A percentile compares a stretch with the other conserved stretches of the same genome.
Conservation (phyloP, 2,888 invertebrate genomes). For the Oscheius sp. region DNA sequence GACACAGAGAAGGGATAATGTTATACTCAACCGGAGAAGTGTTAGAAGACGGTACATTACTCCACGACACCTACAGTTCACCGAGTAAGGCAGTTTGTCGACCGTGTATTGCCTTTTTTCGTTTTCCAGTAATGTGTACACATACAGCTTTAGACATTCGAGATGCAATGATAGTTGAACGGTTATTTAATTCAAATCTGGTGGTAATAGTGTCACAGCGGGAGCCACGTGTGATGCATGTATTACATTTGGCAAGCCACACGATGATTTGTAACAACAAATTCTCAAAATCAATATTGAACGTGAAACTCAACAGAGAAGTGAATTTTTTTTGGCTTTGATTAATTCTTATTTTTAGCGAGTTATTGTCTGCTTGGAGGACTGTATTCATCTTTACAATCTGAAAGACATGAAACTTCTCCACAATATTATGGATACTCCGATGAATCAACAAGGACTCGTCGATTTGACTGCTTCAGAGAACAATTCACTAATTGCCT, state of each 20-base stretch:
- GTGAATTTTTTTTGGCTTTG: slow-evolving; percentile 77
- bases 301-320: slow-evolving; percentile 92
- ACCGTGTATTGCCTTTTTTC: not conserved
- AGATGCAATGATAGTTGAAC: slow-evolving; percentile 80
- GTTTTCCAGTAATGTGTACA: not conserved
- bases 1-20: slow-evolving; percentile 89
- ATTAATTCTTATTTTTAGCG: slow-evolving; percentile 78
- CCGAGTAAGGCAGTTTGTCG: slow-evolving; percentile 1
- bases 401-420: slow-evolving; percentile 81
- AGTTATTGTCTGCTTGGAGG: slow-evolving; percentile 95
- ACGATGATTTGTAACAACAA: slow-evolving; percentile 89
- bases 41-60: slow-evolving; percentile 76
- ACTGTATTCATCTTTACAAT: slow-evolving; percentile 96
- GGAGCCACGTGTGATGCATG: slow-evolving; percentile 89
- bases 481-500: slow-evolving; percentile 88
- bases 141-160: slow-evolving; percentile 18
- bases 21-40: slow-evolving; percentile 84
- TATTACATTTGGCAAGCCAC: slow-evolving; percentile 90
- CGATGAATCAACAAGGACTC: slow-evolving; percentile 88
- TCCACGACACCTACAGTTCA: slow-evolving; percentile 10
- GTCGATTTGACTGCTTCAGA: slow-evolving; percentile 73
- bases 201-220: slow-evolving; percentile 89
- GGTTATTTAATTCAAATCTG: slow-evolving; percentile 94
- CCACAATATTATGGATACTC: slow-evolving; percentile 97
- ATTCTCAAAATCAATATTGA: slow-evolving; percentile 92